Evolutionary conservation across 2,113 vertebrate species (phyloP).

Genomic region (Lutjanus erythropterus): DNA sequence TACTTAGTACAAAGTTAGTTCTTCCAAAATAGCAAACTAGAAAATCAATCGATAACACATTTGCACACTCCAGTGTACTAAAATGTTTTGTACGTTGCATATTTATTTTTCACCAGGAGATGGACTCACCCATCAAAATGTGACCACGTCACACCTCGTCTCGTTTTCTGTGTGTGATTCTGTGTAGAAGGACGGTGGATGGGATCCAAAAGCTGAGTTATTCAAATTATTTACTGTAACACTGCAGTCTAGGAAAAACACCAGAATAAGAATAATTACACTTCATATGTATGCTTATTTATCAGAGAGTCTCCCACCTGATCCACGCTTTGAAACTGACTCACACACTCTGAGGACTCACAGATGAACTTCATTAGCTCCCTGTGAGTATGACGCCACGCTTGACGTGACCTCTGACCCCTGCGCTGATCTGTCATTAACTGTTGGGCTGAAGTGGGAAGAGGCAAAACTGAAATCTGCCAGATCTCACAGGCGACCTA

Average conservation of each 20-base stretch:
- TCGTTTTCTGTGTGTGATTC: neutral
- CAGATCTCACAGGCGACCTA: neutral
- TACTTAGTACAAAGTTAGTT: too few species aligned
- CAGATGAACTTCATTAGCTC: slow-evolving; percentile 46
- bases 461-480: neutral
- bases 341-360: neutral
- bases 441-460: slow-evolving; percentile 12
- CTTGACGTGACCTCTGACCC: slow-evolving; percentile 56
- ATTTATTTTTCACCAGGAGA: too few species aligned
- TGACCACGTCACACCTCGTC: neutral
- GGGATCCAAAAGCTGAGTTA: neutral
- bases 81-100: too few species aligned
- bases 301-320: neutral
- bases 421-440: slow-evolving; percentile 46
- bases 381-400: neutral
- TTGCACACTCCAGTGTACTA: too few species aligned
- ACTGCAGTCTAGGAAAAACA: neutral
- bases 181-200: neutral
- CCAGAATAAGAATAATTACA: neutral
- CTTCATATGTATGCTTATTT: neutral
- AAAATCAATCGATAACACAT: too few species aligned
- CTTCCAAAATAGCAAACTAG: too few species aligned
- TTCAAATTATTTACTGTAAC: neutral
- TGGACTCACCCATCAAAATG: too few species aligned
- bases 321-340: neutral